Evolutionary conservation across 2,113 vertebrate species (phyloP).

Genomic region (Nycticebus coucang): DNA sequence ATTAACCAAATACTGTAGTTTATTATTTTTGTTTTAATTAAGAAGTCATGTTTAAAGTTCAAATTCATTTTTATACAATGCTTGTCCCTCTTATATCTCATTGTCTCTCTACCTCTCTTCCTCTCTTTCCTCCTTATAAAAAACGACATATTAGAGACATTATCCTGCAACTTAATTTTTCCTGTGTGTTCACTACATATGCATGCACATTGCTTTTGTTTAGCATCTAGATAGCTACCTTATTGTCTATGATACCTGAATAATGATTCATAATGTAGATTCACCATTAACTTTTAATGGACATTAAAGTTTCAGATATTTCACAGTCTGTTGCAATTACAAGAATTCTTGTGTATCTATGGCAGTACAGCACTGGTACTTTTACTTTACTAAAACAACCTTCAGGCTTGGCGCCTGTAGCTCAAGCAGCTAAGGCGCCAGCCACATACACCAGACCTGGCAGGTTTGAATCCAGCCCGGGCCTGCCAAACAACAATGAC

Average conservation of each 20-base stretch:
- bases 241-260: not conserved
- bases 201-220: not conserved
- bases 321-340: not conserved
- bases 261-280: not conserved
- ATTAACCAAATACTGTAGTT: not conserved
- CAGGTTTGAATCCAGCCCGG: too few relatives aligned
- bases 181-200: not conserved
- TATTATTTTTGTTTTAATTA: slow-evolving; percentile 24
- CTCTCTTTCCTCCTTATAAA: not conserved
- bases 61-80: not conserved
- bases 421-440: too few relatives aligned
- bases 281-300: not conserved
- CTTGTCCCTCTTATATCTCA: not conserved
- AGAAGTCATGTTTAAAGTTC: not conserved
- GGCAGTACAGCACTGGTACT: not conserved
- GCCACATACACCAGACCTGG: too few relatives aligned
- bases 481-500: too few relatives aligned
- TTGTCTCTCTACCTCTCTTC: not conserved
- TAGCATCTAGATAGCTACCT: not conserved
- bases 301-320: not conserved
- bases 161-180: slow-evolving; percentile 12
- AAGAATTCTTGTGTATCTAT: not conserved
- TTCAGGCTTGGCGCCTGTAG: not conserved
- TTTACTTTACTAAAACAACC: not conserved
- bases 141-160: not conserved